A percentile compares a stretch with the other conserved stretches of the same genome.
phyloP scores from a whole-genome alignment of 2,113 vertebrate genomes.

The Sander vitreus region DNA sequence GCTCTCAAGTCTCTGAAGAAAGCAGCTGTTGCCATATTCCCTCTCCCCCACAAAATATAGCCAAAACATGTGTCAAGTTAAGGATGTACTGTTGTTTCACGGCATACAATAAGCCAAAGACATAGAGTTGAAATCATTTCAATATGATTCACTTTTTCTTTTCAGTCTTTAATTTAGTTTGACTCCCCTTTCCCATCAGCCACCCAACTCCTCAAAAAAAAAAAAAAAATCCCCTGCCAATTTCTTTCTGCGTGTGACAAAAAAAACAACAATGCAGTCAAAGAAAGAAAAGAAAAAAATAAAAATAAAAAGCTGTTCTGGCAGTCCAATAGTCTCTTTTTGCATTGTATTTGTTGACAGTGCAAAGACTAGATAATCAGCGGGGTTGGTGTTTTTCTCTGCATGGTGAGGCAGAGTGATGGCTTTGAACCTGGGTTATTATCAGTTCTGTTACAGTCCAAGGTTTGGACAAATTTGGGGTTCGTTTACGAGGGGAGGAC shows the following conservation, averaged over 20 bases:
- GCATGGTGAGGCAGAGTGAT: conserved; percentile 77
- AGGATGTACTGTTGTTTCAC: conserved; percentile 76
- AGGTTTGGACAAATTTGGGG: conserved; percentile 67
- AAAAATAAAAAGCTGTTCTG: conserved; percentile 71
- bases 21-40: conserved; percentile 73
- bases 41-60: conserved; percentile 71
- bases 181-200: conserved; percentile 71
- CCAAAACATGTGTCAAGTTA: conserved; percentile 80
- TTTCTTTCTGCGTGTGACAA: conserved; percentile 73
- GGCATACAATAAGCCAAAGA: conserved; percentile 68
- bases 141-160: conserved; percentile 71
- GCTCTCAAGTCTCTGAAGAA: conserved; percentile 76
- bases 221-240: conserved; percentile 54
- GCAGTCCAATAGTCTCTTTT: conserved; percentile 80
- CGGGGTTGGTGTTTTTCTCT: conserved; percentile 78
- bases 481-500: conserved; percentile 52
- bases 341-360: conserved; percentile 82
- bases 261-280: conserved; percentile 68
- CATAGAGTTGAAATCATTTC: conserved; percentile 72
- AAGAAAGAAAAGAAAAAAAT: conserved; percentile 42
- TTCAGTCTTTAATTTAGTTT: conserved; percentile 75
- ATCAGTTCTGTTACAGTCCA: conserved; percentile 82
- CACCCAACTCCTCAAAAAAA: conserved; percentile 49
- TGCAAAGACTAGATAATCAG: conserved; percentile 83
- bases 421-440: conserved; percentile 88